Percentiles rank a stretch among this genome's conserved stretches.
Conservation (phyloP, 2,113 vertebrate species). For the Archilochus colubris region DNA sequence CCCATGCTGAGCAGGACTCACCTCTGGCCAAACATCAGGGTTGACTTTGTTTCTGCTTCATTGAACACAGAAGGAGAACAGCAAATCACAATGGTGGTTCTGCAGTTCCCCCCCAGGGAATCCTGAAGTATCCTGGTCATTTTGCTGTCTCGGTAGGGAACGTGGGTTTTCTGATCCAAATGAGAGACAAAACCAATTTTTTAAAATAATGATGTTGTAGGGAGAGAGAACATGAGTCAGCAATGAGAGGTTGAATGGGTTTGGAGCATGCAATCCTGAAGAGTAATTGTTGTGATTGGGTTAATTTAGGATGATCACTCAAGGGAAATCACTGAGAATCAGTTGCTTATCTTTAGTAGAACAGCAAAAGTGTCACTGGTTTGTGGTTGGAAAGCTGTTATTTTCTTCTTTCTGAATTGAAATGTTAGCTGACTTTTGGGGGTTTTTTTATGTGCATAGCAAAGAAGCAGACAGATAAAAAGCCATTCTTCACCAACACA, state of each 20-base stretch:
- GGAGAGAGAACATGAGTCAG: accelerated
- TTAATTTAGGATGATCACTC: background rate
- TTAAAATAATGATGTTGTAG: accelerated
- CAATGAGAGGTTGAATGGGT: background rate
- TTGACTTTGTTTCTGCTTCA: constrained; percentile 92
- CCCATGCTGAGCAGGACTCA: background rate
- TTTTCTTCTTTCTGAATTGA: background rate
- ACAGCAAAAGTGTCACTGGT: background rate
- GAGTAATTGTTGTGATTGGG: background rate
- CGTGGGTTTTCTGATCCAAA: constrained; percentile 85
- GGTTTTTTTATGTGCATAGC: background rate
- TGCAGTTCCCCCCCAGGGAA: constrained; percentile 92
- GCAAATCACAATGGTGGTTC: constrained; percentile 95
- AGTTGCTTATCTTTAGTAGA: background rate
- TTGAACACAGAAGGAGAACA: constrained; percentile 94
- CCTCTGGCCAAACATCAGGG: constrained; percentile 95
- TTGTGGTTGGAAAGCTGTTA: background rate
- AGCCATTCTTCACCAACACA: background rate
- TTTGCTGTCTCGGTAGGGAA: constrained; percentile 95
- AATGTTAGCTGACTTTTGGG: background rate
- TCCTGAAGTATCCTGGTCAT: constrained; percentile 97
- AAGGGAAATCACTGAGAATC: background rate
- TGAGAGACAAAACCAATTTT: background rate
- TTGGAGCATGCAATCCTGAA: background rate
- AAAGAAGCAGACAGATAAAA: background rate